Conservation (phyloP, 2,113 vertebrate genomes). For the Macrotis lagotis region DNA sequence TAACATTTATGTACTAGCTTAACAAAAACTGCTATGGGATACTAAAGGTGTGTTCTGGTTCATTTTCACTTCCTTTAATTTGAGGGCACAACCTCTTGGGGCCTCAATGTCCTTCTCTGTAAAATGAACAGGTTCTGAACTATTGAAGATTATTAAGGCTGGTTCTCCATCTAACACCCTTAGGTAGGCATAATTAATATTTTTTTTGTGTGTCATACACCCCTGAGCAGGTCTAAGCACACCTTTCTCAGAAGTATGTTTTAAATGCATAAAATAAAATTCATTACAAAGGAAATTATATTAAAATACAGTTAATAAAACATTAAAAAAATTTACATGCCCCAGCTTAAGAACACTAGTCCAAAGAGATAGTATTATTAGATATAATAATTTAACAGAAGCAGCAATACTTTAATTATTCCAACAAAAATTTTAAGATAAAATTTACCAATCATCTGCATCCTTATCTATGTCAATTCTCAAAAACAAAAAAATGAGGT, state of each 20-base stretch:
- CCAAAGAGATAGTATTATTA: neutral
- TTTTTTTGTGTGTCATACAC: neutral
- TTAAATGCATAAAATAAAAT: neutral
- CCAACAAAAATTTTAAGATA: conserved; percentile 16
- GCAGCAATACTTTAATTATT: conserved; percentile 17
- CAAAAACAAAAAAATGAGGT: conserved; percentile 40
- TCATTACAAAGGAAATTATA: neutral
- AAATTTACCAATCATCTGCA: conserved; percentile 15
- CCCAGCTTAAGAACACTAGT: neutral
- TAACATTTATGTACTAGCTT: neutral
- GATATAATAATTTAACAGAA: neutral
- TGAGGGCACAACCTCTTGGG: neutral
- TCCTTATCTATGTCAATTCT: conserved; percentile 22
- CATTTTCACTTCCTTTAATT: neutral
- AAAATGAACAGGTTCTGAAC: neutral
- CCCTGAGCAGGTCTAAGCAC: neutral
- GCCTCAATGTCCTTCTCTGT: neutral
- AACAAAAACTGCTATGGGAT: neutral
- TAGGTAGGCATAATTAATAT: neutral
- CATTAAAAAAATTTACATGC: neutral
- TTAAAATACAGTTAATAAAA: neutral
- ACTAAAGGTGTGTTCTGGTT: neutral
- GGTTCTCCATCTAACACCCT: neutral
- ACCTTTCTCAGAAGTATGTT: neutral
- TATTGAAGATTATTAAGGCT: neutral